These are phyloP conservation scores for Ericerus pela DNA, from an alignment of 1,140 invertebrate genomes.

Conservation along the genomic window DNA sequence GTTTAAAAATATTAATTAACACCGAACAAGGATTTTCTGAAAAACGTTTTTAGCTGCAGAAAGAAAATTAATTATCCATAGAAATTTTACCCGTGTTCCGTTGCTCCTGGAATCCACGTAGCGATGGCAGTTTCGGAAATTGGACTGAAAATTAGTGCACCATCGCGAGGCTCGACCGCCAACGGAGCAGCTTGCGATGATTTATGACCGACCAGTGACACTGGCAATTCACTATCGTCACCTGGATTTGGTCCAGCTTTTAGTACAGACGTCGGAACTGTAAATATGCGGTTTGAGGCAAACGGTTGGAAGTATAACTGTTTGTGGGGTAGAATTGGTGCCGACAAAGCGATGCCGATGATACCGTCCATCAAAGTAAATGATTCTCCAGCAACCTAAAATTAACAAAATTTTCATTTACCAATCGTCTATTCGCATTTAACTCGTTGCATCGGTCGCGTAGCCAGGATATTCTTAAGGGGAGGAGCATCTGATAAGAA, in stretches of 20 bases:
- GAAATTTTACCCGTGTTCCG: conserved; percentile 40
- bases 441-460: not conserved
- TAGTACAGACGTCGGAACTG: conserved; percentile 51
- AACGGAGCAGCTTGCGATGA: conserved; percentile 63
- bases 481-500: too few species aligned
- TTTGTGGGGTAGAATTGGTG: conserved; percentile 30
- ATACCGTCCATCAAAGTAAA: conserved; percentile 67
- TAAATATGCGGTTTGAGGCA: conserved; percentile 63
- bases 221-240: conserved; percentile 46
- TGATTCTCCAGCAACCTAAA: conserved; percentile 35
- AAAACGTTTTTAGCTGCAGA: too few species aligned
- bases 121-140: conserved; percentile 60
- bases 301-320: conserved; percentile 62
- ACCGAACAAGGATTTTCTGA: too few species aligned
- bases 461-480: too few species aligned
- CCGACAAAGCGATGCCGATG: conserved; percentile 58
- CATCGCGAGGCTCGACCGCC: conserved; percentile 47
- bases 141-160: conserved; percentile 55
- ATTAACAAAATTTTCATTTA: conserved; percentile 3
- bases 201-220: conserved; percentile 58
- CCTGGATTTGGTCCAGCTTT: conserved; percentile 46
- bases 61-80: too few species aligned
- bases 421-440: not conserved
- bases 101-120: conserved; percentile 53
- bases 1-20: too few species aligned